phyloP scores from a whole-genome alignment of 2,797 vertebrate species.

The Parambassis ranga region DNA sequence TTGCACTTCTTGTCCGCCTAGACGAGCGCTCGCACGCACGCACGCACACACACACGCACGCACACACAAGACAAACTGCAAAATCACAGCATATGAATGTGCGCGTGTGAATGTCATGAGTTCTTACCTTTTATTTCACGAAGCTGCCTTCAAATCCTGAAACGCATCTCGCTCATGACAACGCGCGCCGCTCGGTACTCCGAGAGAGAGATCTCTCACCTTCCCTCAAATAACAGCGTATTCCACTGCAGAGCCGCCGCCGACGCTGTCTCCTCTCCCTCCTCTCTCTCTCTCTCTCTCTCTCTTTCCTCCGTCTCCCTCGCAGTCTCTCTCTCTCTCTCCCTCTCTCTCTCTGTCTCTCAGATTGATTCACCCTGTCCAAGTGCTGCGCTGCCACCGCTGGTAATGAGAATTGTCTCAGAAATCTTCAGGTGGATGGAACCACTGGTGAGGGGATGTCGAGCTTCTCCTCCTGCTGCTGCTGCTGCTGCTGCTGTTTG shows the following conservation, averaged over 20 bases:
- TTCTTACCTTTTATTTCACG: constrained; percentile 34
- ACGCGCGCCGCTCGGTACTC: constrained; percentile 32
- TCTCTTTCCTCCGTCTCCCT: constrained; percentile 6
- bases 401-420: constrained; percentile 63
- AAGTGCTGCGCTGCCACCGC: constrained; percentile 66
- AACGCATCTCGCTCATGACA: constrained; percentile 32
- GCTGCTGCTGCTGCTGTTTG: neutral
- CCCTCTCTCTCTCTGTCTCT: constrained; percentile 28
- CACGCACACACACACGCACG: neutral
- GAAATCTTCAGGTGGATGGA: constrained; percentile 74
- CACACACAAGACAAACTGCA: constrained; percentile 2
- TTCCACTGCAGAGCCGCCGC: constrained; percentile 78
- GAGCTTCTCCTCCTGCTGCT: neutral
- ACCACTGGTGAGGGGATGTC: constrained; percentile 24
- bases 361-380: constrained; percentile 75
- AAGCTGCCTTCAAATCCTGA: constrained; percentile 33
- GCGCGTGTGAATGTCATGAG: constrained; percentile 1
- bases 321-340: constrained; percentile 1
- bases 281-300: constrained; percentile 10
- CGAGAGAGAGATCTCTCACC: constrained; percentile 51
- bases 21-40: neutral
- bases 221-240: constrained; percentile 58
- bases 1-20: constrained; percentile 19
- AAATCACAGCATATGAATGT: neutral
- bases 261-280: constrained; percentile 61